phyloP scores from a whole-genome alignment of 2,888 invertebrate species.

The Geotrupes spiniger region DNA sequence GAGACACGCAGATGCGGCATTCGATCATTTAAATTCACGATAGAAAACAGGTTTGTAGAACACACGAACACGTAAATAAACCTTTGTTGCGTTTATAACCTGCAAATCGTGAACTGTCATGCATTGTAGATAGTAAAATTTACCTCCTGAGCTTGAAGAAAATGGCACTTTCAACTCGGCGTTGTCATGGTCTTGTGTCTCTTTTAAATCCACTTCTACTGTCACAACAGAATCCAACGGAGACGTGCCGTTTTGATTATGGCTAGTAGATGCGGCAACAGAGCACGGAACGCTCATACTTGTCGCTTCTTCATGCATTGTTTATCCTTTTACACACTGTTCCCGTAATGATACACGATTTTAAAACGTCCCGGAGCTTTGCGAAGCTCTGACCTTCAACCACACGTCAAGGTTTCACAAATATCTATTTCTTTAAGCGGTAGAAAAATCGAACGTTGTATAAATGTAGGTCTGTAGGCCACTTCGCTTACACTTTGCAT shows the following conservation, averaged over 20 bases:
- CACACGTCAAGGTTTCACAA: conserved; percentile 51
- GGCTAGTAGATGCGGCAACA: conserved; percentile 63
- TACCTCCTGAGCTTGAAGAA: conserved; percentile 61
- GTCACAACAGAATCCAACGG: conserved; percentile 45
- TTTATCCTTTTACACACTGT: conserved; percentile 50
- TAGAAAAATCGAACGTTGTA: conserved; percentile 62
- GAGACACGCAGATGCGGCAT: conserved; percentile 2
- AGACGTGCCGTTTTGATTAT: conserved; percentile 44
- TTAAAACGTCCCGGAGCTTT: conserved; percentile 49
- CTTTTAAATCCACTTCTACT: conserved; percentile 54
- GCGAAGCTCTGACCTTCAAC: conserved; percentile 51
- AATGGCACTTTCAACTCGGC: conserved; percentile 63
- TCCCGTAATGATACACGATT: conserved; percentile 48
- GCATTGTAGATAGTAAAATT: conserved; percentile 35
- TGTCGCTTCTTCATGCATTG: conserved; percentile 70
- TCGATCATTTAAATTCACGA: conserved; percentile 23
- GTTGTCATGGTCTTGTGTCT: conserved; percentile 56
- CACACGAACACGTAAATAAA: conserved; percentile 4
- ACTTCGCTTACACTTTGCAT: conserved; percentile 82
- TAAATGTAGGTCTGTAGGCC: conserved; percentile 87
- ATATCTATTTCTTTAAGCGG: conserved; percentile 52
- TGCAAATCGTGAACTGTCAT: conserved; percentile 24
- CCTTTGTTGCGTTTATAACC: conserved; percentile 22
- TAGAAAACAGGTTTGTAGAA: conserved; percentile 27
- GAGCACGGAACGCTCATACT: conserved; percentile 66